phyloP scores from a whole-genome alignment of 2,888 invertebrate genomes.

The Nephrocerus scutellatus region DNA sequence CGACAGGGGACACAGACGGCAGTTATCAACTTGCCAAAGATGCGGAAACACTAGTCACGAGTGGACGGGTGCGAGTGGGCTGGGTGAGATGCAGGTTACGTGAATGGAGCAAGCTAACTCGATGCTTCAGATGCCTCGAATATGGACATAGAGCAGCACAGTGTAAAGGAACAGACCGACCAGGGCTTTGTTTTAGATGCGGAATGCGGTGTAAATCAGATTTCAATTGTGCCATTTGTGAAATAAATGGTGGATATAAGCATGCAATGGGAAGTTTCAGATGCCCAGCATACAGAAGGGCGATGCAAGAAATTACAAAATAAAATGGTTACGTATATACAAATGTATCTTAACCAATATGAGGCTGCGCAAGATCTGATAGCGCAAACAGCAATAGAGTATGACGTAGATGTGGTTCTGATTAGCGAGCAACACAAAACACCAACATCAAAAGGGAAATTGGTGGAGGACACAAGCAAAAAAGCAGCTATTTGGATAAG shows the following conservation, averaged over 20 bases:
- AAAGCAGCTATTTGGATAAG: constrained; percentile 3
- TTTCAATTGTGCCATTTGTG: constrained; percentile 2
- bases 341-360: constrained; percentile 3
- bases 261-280: not conserved
- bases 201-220: not conserved
- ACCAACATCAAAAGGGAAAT: not conserved
- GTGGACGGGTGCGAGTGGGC: not conserved
- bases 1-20: not conserved
- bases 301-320: not conserved
- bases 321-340: not conserved
- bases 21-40: not conserved
- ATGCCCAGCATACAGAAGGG: constrained; percentile 1
- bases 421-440: constrained; percentile 3
- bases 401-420: constrained; percentile 1
- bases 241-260: not conserved
- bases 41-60: not conserved
- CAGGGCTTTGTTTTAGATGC: not conserved
- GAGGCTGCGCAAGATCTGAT: constrained; percentile 3
- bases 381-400: not conserved
- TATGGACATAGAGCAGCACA: constrained; percentile 1
- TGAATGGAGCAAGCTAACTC: not conserved
- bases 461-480: not conserved
- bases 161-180: not conserved
- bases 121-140: constrained; percentile 2
- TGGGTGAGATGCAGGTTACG: constrained; percentile 5